Base-by-base conservation (phyloP, 1,140 invertebrate species). In the Conopomorpha cramerella region DNA sequence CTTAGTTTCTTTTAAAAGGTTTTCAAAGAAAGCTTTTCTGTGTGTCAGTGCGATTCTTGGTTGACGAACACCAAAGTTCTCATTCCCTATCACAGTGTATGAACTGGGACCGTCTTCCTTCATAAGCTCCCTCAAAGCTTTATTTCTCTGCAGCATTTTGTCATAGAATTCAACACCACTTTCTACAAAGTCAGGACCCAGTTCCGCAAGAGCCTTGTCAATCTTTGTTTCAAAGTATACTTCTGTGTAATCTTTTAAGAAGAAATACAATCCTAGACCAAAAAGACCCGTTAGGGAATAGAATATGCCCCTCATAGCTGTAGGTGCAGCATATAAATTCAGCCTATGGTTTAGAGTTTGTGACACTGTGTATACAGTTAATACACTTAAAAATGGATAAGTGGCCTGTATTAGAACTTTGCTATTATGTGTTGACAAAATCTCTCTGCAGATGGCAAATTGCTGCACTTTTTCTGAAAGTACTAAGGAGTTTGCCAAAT, bases 91-190 rank as follows among this genome's bases (percentile, higher is more conserved):
- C 11, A 70, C 70, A 6, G 84, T 86, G 49, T 84, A 91, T 28
- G 67, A 56, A 16, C 71, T 73, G 59, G 83, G 64, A 10, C 83
- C 80, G 49, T 81, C 58, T 10, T 57, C 47, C 2, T 85, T 86
- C 57, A 91, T 71, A 2, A 93, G 53, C 28, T 71, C 58, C 45
- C 89, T 64, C 10, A 91, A 49, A 0, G 89, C 88, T 41, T 84
- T 81, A 60, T 94, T 93, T 53, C 86, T 82, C 42, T 84, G 65
- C 27, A 91, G 51, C 8, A 84, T 58, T 67, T 91, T 90, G 17
- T 81, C 77, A 61, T 92, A 93, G 68, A 82, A 92, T 55, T 88
- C 84, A 19, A 86, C 74, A 7, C 89, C 91, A 23, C 88, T 88
- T 55, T 85, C 72, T 4, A 86, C 64, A 62, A 86, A 91, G 17